Evolutionary conservation across 2,797 vertebrate species (phyloP), one percentile per base, ranked within the genome.

Genomic region (Pitangus sulphuratus): DNA sequence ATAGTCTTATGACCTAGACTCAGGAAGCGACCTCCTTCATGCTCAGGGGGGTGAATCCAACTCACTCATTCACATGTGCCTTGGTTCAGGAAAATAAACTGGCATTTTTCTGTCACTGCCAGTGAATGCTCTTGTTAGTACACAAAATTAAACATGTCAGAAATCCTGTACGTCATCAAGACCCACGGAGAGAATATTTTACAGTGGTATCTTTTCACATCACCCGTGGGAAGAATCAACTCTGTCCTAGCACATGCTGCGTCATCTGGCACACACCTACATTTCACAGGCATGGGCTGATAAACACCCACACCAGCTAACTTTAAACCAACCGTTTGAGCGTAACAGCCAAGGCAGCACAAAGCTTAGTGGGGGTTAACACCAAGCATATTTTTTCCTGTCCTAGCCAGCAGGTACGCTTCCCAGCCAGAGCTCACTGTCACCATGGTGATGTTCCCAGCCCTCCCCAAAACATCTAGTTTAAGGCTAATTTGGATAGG

Each of bases 321-420:
- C 88, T 90, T 93, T 76, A 93, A 79, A 62, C 69, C 64, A 60
- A 45, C 37, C 1, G 2, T 56, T 42, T 2, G 25, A 87, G 75
- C 6, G 0, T 19, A 80, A 18, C 7, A 86, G 90, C 53, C 64
- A 4, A 66, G 77, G 84, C 84, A 90, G 64, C 56, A 48, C 8
- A 57, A 40, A 80, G 66, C 83, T 39, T 42, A 18, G 80, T 39
- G 88, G 66, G 65, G 70, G 56, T 90, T 91, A 94, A 56, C 71
- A 70, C 33, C 62, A 45, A 66, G 56, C 8, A n/a, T 57, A 57
- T 79, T 51, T 88, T 75, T 57, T 58, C 39, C 51, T 76, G 54
- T 62, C 83, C 66, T 69, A 87, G 12, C 25, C 69, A 86, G 94
- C 90, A 95, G 95, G 91, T 95, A 96, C 50, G 85, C 54, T 88